Base-by-base conservation (phyloP, 2,113 vertebrate genomes). In the Cromileptes altivelis region DNA sequence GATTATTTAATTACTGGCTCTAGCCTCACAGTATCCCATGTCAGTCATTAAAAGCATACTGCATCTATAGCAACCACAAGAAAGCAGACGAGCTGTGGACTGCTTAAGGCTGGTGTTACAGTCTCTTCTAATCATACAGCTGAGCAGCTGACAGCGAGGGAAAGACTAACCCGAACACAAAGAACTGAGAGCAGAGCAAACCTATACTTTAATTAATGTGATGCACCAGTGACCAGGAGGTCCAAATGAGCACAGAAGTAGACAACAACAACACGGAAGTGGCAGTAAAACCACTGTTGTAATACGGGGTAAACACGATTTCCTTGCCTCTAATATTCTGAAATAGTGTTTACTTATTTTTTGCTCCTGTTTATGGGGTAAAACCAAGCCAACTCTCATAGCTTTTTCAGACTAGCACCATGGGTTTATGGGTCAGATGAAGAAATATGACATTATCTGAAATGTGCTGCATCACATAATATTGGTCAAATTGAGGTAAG, bases 111-210 rank as follows among this genome's bases (percentile, higher is more conserved):
- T 52, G 56, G 30, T 70, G 33, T 78, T 70, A 52, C 42, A 47
- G n/a, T 80, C 71, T 69, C 58, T 47, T 89, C 47, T 61, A 53
- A 42, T 72, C 75, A 84, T 47, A 27, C 56, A 75, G 27, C 42
- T n/a, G n/a, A 76, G 27, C 40, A 72, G 75, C 61, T 52, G 65
- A 78, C 4, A 9, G 42, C 73, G 21, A 27, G 37, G 33, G 53
- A 40, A 14, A 71, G 49, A 45, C 37, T 57, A 13, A 76, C 15
- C 0, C 0, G 4, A 58, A 64, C 17, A 60, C 25, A 50, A 25
- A 33, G 37, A 61, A 13, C 11, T 15, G 47, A 62, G 45, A 74
- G 58, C 40, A 52, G 18, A 30, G 47, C 19, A 79, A 74, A 60
- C 53, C 52, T 25, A 14, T 11, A 14, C 37, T 37, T 70, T 15